These are phyloP conservation scores for Metopolophium dirhodum DNA, from an alignment of 1,140 invertebrate species.

Conservation along the genomic window DNA sequence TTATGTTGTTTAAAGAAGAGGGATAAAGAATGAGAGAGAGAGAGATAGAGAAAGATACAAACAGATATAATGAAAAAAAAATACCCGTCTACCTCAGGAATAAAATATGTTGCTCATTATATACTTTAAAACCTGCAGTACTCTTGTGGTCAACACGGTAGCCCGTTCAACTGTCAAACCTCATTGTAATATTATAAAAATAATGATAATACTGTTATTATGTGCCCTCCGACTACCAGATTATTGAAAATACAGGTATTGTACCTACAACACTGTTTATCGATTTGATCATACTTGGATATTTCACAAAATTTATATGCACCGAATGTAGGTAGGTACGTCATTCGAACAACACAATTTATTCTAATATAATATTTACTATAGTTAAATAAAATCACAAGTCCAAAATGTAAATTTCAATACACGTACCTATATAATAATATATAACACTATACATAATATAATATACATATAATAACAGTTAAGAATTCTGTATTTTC, in stretches of 20 bases:
- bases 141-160: not conserved
- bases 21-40: not conserved
- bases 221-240: too few species aligned
- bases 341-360: too few species aligned
- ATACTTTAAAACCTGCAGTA: not conserved
- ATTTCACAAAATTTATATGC: not conserved
- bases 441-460: too few species aligned
- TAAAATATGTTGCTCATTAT: conserved; percentile 6
- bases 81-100: not conserved
- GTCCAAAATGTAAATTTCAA: too few species aligned
- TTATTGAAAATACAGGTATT: not conserved
- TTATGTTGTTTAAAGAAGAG: not conserved
- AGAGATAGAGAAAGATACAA: not conserved
- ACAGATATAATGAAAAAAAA: not conserved
- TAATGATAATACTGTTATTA: not conserved
- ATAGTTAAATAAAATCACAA: too few species aligned
- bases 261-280: not conserved
- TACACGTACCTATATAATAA: not conserved
- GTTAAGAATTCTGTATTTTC: not conserved
- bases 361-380: too few species aligned
- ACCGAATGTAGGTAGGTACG: too few species aligned
- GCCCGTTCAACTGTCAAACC: conserved; percentile 3
- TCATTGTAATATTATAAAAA: not conserved
- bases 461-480: not conserved
- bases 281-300: not conserved